Base-by-base conservation (phyloP, 2,888 invertebrate species). In the Melikaiella ostensackeni region DNA sequence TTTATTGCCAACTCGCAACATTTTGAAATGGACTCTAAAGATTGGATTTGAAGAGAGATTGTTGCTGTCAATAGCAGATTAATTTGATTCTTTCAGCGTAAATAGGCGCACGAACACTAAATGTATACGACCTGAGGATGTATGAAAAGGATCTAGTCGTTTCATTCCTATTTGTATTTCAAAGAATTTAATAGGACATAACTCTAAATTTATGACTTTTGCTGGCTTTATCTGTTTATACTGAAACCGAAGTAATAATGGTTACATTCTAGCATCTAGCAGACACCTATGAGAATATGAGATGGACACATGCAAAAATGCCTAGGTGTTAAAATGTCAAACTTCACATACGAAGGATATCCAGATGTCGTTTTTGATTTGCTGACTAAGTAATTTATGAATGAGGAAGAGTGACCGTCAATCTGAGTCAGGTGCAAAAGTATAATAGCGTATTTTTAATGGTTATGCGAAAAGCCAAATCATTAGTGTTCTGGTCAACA, bases 161-260 rank as follows among this genome's bases (percentile, higher is more conserved):
- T 66, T 66, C 27, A 66, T 66, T 66, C 46, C 46, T 66, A 66
- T 66, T 46, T 66, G 42, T 66, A 66, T 66, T 66, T 66, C 66
- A 46, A 66, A 46, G 46, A 66, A 66, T 66, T 66, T 66, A 66
- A 66, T 66, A 66, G 66, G 66, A 66, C 66, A 66, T 66, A 66
- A 66, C 66, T 66, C 46, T 46, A 42, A 21, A 66, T 66, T 66
- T 66, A 66, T 66, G 66, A 66, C 66, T 66, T 66, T 66, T 66
- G 27, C 66, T 46, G 66, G 46, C n/a, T 66, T 66, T 66, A 66
- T 66, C 42, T 66, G 66, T 66, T 66, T 30, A 46, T 66, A 66
- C 66, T 66, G 66, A 46, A 66, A 66, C 66, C 66, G 66, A 66
- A 66, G 66, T 66, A 66, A 66, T 66, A 66, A 66, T 66, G n/a